Base-by-base conservation (phyloP, 1,140 invertebrate genomes). In the Anoplolepis gracilipes region DNA sequence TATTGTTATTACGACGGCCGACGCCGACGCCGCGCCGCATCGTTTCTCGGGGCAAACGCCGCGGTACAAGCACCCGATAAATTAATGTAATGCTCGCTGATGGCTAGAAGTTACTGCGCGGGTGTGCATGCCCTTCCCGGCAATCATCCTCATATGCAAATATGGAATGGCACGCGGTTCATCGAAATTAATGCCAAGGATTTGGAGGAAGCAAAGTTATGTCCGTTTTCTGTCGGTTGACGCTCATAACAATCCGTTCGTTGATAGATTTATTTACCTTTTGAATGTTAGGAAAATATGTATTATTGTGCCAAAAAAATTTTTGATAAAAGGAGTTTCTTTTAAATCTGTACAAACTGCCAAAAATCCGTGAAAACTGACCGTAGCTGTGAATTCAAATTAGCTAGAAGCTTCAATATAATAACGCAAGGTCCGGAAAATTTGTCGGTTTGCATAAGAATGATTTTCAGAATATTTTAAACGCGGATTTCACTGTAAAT, bases 1-100 rank as follows among this genome's bases (percentile, higher is more conserved):
- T 91, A 91, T 91, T 85, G 88, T 91, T 91, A 91, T 91, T 91
- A 77, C 90, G 72, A 86, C 77, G 77, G 46, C 73, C 42, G 75
- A 82, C 55, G 72, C 70, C 75, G 49, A 59, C 61, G 85, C 61
- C 33, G 79, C 53, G 69, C 59, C 53, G 39, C 55, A 36, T 25
- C 25, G 53, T 61, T 59, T 61, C 16, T 53, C 49, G 13, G 11
- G 28, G 25, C 57, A 39, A 64, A 76, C 46, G 70, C 61, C 42
- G 84, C 77, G 77, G 67, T 77, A 85, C 65, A 72, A 84, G 85
- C 64, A 76, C 64, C 85, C 88, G 84, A 91, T 89, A 90, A 91
- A 90, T 91, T 88, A 91, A 55, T 49, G 88, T 85, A 85, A 88
- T 88, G 82, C 85, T 28, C 73, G 86, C 62, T 85, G 85, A 85